Evolutionary conservation across 2,113 vertebrate genomes (phyloP).

Genomic region (Lucifuga dentata): DNA sequence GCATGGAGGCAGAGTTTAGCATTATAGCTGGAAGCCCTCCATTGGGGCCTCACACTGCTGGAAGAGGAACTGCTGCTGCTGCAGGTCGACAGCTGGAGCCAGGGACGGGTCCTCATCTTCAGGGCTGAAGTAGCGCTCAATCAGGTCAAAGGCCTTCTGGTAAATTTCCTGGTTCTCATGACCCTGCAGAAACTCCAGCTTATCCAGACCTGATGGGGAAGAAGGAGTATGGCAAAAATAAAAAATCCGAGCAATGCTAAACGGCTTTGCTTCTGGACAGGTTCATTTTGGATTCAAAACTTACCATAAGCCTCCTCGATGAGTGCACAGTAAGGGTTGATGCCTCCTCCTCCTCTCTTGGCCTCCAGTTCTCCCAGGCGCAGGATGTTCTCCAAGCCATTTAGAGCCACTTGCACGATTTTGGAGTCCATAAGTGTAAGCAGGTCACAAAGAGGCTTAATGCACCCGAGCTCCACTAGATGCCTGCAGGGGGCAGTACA

Average conservation of each 20-base stretch:
- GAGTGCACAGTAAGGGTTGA: slow-evolving; percentile 96
- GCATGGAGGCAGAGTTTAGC: slow-evolving; percentile 45
- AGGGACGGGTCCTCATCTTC: slow-evolving; percentile 96
- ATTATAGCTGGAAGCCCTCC: slow-evolving; percentile 99
- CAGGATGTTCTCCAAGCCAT: slow-evolving; percentile 96
- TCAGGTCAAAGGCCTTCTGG: slow-evolving; percentile 98
- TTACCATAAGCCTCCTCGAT: slow-evolving; percentile 97
- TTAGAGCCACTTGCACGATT: slow-evolving; percentile 97
- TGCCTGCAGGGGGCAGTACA: slow-evolving; percentile 84
- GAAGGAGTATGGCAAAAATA: neutral
- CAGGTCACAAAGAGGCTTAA: slow-evolving; percentile 97
- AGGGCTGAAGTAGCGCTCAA: slow-evolving; percentile 97
- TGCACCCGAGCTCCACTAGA: slow-evolving; percentile 94
- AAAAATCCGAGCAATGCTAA: no score
- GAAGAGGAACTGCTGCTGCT: slow-evolving; percentile 98
- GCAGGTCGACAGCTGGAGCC: slow-evolving; percentile 94
- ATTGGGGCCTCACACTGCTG: slow-evolving; percentile 97
- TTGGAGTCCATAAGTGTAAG: slow-evolving; percentile 99
- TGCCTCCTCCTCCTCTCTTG: slow-evolving; percentile 91
- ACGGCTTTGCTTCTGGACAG: no score
- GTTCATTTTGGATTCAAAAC: no score
- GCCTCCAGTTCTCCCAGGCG: slow-evolving; percentile 95
- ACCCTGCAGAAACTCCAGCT: slow-evolving; percentile 97
- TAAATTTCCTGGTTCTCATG: slow-evolving; percentile 99
- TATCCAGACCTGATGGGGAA: slow-evolving; percentile 89